Evolutionary conservation across 2,113 vertebrate genomes (phyloP).

Genomic region (Felis catus): F.catus_Fca126_mat1.0 CM031421.1:11945001-11945500

Average conservation of each 20-base stretch:
- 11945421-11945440: background rate
- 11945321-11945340: background rate
- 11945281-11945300: background rate
- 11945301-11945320: background rate
- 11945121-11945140: too few relatives aligned
- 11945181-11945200: too few relatives aligned
- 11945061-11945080: too few relatives aligned
- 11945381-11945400: fast-evolving
- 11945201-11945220: too few relatives aligned
- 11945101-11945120: too few relatives aligned
- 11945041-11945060: too few relatives aligned
- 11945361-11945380: background rate
- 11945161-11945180: too few relatives aligned
- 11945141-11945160: too few relatives aligned
- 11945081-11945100: too few relatives aligned
- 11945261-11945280: too few relatives aligned
- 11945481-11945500: background rate
- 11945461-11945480: background rate
- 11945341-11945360: background rate
- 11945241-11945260: too few relatives aligned
- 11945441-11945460: background rate
- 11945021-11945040: background rate
- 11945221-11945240: too few relatives aligned
- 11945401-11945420: background rate
- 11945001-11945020: background rate